A percentile compares a stretch with the other conserved stretches of the same genome.
Conservation (phyloP, 2,113 vertebrate genomes). For the Tetrao urogallus region DNA sequence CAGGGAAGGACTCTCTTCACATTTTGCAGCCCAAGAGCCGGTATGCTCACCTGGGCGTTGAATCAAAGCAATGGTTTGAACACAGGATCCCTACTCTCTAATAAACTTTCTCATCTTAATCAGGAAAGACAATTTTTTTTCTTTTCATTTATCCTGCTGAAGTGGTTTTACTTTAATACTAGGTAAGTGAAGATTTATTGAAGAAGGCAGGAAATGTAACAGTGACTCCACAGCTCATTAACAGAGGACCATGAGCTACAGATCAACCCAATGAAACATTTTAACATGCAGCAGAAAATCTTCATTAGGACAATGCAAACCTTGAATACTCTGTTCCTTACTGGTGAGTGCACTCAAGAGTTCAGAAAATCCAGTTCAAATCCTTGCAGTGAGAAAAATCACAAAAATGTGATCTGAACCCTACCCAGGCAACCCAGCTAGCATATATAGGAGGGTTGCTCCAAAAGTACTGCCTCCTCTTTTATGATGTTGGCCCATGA, state of each 20-base stretch:
- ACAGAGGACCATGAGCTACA: accelerated
- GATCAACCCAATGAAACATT: neutral
- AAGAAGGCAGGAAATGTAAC: neutral
- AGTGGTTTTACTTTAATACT: neutral
- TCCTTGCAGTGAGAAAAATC: neutral
- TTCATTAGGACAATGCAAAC: neutral
- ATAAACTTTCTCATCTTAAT: neutral
- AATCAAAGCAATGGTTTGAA: neutral
- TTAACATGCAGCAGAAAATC: neutral
- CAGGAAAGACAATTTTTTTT: neutral
- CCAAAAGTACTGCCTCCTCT: too few species aligned
- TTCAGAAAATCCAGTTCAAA: neutral
- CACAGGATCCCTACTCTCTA: neutral
- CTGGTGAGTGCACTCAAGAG: neutral
- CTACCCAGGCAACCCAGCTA: neutral
- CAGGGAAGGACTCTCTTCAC: neutral
- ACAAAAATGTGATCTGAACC: neutral
- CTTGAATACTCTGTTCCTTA: neutral
- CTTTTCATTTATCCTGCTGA: neutral
- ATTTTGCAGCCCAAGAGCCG: neutral
- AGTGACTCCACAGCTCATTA: neutral
- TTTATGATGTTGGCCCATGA: too few species aligned
- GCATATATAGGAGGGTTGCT: accelerated
- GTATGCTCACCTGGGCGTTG: neutral
- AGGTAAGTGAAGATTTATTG: neutral